These are phyloP conservation scores for Notodonta ziczac DNA, from an alignment of 2,888 invertebrate genomes.

Conservation along the genomic window DNA sequence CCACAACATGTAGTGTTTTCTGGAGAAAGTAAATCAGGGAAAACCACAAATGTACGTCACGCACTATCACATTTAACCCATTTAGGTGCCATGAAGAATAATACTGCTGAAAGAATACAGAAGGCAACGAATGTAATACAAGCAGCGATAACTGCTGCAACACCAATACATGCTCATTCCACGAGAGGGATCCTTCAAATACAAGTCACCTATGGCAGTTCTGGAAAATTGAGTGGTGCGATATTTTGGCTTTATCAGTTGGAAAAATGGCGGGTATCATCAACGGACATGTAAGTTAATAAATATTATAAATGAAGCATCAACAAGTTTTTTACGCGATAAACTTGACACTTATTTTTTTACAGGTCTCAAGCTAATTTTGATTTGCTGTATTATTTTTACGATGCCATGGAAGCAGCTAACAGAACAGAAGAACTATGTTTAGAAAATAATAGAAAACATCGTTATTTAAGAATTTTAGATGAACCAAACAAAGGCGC, in stretches of 20 bases:
- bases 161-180: slow-evolving; percentile 93
- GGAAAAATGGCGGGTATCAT: slow-evolving; percentile 95
- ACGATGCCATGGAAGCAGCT: slow-evolving; percentile 91
- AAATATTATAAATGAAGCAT: background rate
- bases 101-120: slow-evolving; percentile 86
- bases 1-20: slow-evolving; percentile 94
- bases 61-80: slow-evolving; percentile 92
- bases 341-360: background rate
- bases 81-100: slow-evolving; percentile 90
- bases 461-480: slow-evolving; percentile 89
- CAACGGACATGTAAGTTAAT: slow-evolving; percentile 87
- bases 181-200: slow-evolving; percentile 92
- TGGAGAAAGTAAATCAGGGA: slow-evolving; percentile 96
- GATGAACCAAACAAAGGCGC: slow-evolving; percentile 83
- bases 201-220: slow-evolving; percentile 92
- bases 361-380: slow-evolving; percentile 94
- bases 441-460: slow-evolving; percentile 88
- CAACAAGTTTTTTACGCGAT: background rate
- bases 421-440: slow-evolving; percentile 87
- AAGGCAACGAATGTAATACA: slow-evolving; percentile 90
- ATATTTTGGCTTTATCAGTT: slow-evolving; percentile 94
- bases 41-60: slow-evolving; percentile 93
- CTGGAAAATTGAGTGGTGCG: slow-evolving; percentile 95
- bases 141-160: slow-evolving; percentile 92
- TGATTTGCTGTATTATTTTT: slow-evolving; percentile 95